Base-by-base conservation (phyloP, 2,113 vertebrate species). In the Oreochromis aureus region DNA sequence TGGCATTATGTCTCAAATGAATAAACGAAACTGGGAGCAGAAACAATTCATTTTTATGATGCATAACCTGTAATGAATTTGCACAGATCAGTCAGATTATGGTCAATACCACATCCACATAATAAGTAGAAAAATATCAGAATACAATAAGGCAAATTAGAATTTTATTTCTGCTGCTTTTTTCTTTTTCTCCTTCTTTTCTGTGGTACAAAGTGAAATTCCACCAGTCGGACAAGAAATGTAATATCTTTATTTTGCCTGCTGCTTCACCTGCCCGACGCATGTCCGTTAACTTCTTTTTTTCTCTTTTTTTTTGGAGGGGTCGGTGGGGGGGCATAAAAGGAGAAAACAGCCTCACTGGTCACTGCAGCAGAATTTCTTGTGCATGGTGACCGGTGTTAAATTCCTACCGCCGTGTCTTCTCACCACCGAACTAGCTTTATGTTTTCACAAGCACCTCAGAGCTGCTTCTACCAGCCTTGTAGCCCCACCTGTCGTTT, bases 401-500 rank as follows among this genome's bases (percentile, higher is more conserved):
- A 30, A 55, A 61, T 90, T 91, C 86, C 83, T n/a, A 5, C 81
- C 76, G 22, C 55, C 2, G 80, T 51, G 81, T 86, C 76, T 39
- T 83, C 48, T 55, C 83, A 16, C 48, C 89, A 24, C n/a, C 46
- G 86, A 88, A 44, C 83, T 18, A 22, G 84, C 85, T 90, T 91
- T 92, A 82, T 86, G 84, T 92, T 89, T 86, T 79, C 71, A 27
- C 88, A 78, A 80, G 81, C 81, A 18, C 80, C 87, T 46, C 89
- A 19, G 82, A 8, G 48, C 89, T 56, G 86, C 92, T 78, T 82
- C 76, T 55, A 32, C 84, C 87, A 80, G 73, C 91, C 81, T 91
- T 55, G 71, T 81, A 53, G 94, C 85, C 88, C 93, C 95, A 95
- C 95, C 94, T 95, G 94, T 95, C 84, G 81, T 88, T 90, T 90